phyloP scores from a whole-genome alignment of 2,113 vertebrate species.

The Lathamus discolor region DNA sequence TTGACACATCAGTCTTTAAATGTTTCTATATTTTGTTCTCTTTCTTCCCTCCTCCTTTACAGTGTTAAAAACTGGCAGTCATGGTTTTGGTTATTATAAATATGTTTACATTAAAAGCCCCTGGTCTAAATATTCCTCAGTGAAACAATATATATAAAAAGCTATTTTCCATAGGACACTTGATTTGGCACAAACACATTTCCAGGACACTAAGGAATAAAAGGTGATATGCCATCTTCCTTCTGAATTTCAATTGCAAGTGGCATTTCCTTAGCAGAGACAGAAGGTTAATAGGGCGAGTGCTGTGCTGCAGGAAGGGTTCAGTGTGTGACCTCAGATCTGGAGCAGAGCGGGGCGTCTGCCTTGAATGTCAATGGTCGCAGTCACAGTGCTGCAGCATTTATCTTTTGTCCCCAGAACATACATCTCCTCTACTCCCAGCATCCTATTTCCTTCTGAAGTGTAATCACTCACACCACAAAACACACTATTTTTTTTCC shows the following conservation, averaged over 20 bases:
- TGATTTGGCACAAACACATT: background rate
- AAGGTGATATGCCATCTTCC: background rate
- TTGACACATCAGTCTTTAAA: accelerated
- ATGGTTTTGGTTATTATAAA: background rate
- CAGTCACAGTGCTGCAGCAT: accelerated
- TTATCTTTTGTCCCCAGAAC: background rate
- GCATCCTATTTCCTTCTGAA: accelerated
- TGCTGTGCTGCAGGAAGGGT: background rate
- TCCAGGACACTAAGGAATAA: background rate
- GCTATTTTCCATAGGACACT: accelerated
- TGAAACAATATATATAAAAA: background rate
- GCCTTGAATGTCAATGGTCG: background rate
- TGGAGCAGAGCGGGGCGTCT: background rate
- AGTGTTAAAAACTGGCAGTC: background rate
- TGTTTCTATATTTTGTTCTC: background rate
- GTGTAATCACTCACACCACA: background rate
- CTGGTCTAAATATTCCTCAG: background rate
- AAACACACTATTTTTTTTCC: background rate
- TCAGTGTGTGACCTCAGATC: background rate
- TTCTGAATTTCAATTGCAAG: background rate
- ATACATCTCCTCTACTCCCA: background rate
- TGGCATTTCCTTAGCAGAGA: background rate
- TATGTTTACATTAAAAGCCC: background rate
- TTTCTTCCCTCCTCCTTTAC: accelerated
- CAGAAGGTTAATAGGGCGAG: background rate